Evolutionary conservation across 2,797 vertebrate genomes (phyloP), one percentile per base, ranked within the genome.

Genomic region (Acridotheres tristis): DNA sequence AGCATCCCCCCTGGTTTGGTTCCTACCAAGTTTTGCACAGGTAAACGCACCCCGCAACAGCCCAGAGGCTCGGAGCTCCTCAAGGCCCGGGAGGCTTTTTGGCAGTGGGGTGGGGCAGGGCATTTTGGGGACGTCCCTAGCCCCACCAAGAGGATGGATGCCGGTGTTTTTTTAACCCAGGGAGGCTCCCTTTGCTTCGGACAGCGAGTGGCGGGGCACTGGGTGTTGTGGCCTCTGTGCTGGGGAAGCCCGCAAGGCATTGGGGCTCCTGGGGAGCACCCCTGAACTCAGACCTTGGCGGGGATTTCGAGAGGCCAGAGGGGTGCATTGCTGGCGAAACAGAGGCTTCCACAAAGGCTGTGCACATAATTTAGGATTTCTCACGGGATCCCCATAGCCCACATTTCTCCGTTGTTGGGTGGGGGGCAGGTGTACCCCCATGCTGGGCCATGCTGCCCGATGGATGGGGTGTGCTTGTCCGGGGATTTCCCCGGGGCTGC

Each of bases 21-120:
- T 16, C 65, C 48, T 4, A 0, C 3, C 1, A 1, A 12, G 34
- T 32, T 63, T 27, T 30, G 40, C 42, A 2, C 5, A 11, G 57
- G 20, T 16, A 32, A 34, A 55, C 0, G 5, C 32, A 4, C 13
- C 11, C 1, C 22, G 2, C 2, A 2, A 1, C 3, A 42, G 30
- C 29, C 26, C 45, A 4, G 23, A 25, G 19, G 55, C n/a, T 27
- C 5, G 0, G 85, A 30, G 58, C 27, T 59, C 34, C 12, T 6
- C 15, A 45, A 74, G 71, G 54, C 45, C 59, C 6, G 19, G 47
- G 26, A 50, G 57, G 51, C 6, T 66, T 76, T 66, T 53, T 13
- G n/a, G 57, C 3, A 1, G 36, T 15, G 21, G 32, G 79, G 76
- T 81, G 76, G 34, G 82, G 58, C 50, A 43, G 81, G 54, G 43